Evolutionary conservation across 2,888 invertebrate species (phyloP).

Genomic region (Bombylius discolor): DNA sequence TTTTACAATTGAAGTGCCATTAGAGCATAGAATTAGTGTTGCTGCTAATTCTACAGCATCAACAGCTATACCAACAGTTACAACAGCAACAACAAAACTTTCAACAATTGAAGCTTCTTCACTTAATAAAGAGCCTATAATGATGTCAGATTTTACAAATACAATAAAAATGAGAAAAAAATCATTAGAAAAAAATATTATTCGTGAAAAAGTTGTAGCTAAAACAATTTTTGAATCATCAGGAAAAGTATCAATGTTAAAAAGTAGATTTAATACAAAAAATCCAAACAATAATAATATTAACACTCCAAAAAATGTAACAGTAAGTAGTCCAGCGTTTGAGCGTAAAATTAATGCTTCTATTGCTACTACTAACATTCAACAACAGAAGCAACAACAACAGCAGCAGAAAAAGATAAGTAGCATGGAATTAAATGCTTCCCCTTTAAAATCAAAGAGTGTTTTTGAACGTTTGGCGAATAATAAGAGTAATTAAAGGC

Average conservation of each 20-base stretch:
- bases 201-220: constrained; percentile 27
- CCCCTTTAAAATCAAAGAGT: constrained; percentile 15
- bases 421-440: constrained; percentile 5
- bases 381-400: neutral
- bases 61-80: neutral
- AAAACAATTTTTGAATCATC: constrained; percentile 23
- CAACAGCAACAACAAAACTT: neutral
- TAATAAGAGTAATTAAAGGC: constrained; percentile 19
- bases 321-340: constrained; percentile 14
- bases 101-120: neutral
- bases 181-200: constrained; percentile 30
- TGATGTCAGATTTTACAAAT: constrained; percentile 36
- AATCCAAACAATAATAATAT: neutral
- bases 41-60: neutral
- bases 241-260: constrained; percentile 33
- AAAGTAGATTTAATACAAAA: constrained; percentile 25
- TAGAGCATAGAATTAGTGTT: constrained; percentile 1
- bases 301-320: constrained; percentile 14
- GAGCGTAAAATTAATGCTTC: neutral
- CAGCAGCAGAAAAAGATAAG: neutral
- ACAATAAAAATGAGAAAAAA: constrained; percentile 36
- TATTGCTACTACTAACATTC: neutral
- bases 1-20: constrained; percentile 6
- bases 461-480: constrained; percentile 22
- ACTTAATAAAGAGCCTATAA: constrained; percentile 23